A percentile compares a stretch with the other conserved stretches of the same genome.
These are phyloP conservation scores for Fulica atra DNA, from an alignment of 2,113 vertebrate genomes.

Conservation along the genomic window DNA sequence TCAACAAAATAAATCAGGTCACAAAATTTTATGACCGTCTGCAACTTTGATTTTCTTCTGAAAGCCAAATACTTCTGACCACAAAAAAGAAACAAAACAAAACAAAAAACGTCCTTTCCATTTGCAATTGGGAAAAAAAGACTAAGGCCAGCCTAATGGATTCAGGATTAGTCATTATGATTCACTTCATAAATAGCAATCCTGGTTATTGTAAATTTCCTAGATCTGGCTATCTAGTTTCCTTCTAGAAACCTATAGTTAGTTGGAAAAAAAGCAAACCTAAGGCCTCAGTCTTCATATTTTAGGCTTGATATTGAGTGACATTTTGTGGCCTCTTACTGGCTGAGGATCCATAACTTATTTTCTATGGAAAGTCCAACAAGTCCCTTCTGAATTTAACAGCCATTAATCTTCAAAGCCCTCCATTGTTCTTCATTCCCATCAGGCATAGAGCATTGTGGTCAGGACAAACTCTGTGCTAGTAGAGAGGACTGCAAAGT, in stretches of 20 bases:
- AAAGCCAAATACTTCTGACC: neutral
- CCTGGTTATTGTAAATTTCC: neutral
- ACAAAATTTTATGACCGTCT: neutral
- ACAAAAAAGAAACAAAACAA: neutral
- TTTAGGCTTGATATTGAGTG: neutral
- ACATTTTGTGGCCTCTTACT: constrained; percentile 36
- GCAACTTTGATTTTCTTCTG: neutral
- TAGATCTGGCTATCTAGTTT: constrained; percentile 24
- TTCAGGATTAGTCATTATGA: constrained; percentile 22
- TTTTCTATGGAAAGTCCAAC: constrained; percentile 22
- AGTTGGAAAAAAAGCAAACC: neutral
- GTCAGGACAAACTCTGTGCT: neutral
- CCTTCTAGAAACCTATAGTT: constrained; percentile 8
- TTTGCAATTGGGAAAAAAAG: neutral
- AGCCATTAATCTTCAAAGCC: constrained; percentile 25
- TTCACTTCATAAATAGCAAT: constrained; percentile 23
- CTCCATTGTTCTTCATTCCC: constrained; percentile 4
- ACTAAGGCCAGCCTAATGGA: neutral
- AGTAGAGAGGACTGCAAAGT: neutral
- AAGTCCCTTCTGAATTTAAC: neutral
- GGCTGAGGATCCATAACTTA: neutral
- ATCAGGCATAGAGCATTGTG: neutral
- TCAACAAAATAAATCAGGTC: neutral
- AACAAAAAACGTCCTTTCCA: neutral
- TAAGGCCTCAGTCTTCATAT: neutral